Conservation (phyloP, 2,113 vertebrate genomes). For the Hypanus sabinus region DNA sequence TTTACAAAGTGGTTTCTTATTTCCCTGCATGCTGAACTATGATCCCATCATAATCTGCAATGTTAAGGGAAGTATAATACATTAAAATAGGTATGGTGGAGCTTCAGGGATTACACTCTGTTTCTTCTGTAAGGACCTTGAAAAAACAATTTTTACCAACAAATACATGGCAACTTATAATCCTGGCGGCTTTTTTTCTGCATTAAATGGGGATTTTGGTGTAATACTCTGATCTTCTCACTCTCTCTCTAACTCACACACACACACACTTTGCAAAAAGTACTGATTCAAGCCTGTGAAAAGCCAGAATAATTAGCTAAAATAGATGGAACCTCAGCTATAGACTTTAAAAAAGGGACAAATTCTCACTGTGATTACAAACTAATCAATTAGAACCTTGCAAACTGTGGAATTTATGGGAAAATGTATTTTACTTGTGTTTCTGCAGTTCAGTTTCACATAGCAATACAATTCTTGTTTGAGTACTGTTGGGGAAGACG, state of each 20-base stretch:
- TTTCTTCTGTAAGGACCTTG: no score
- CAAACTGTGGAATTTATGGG: background rate
- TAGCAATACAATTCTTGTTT: no score
- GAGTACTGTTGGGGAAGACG: no score
- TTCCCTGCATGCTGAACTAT: slow-evolving; percentile 17
- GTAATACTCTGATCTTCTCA: no score
- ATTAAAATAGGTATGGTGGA: background rate
- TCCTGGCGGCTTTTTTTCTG: background rate
- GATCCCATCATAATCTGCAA: slow-evolving; percentile 16
- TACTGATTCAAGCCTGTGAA: background rate
- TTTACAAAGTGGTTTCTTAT: slow-evolving; percentile 13
- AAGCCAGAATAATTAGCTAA: background rate
- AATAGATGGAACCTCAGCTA: background rate
- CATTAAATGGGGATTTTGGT: background rate
- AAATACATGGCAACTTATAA: background rate
- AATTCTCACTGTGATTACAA: background rate
- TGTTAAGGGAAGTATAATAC: background rate
- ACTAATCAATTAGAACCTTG: background rate
- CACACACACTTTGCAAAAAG: background rate
- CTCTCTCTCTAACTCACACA: no score
- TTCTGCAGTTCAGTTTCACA: background rate
- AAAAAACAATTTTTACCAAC: background rate
- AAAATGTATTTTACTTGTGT: background rate
- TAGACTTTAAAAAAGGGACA: background rate
- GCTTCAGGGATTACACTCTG: background rate